Evolutionary conservation across 2,888 invertebrate species (phyloP), one percentile per base, ranked within the genome.

Genomic region (Hymenopus coronatus): DNA sequence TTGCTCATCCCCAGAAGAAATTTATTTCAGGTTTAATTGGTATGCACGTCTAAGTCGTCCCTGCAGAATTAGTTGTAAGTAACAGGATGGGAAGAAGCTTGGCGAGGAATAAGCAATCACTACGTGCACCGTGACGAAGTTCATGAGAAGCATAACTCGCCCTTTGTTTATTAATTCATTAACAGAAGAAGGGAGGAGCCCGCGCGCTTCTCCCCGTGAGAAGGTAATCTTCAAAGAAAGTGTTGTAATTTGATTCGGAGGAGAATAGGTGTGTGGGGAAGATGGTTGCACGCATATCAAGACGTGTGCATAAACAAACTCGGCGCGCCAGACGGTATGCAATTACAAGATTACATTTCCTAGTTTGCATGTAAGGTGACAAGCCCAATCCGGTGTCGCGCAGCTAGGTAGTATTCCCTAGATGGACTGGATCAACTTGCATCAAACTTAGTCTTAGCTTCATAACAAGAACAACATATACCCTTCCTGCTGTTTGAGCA

Each of bases 91-190:
- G 54, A 70, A 70, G 54, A 70, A 70, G 54, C 20, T 70, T 70
- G 54, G 54, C 14, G 54, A 70, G 54, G 54, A 70, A 70, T 70
- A 70, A 70, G 54, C 54, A 70, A 70, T 70, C 54, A 70, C 54
- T 70, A 20, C 54, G 20, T 20, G 20, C 25, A 15, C 54, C 20
- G 54, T 70, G 54, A 70, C 25, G 27, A 85, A 54, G 46, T 28
- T 30, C 88, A 88, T 33, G 88, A 88, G 88, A 40, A 40, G 88
- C 30, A 88, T 88, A 88, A 40, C 83, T 88, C 82, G 83, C 46
- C 88, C 88, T 88, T 88, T 88, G 88, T 88, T 88, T 88, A 88
- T 88, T 46, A 88, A 83, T 88, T 83, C 88, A 88, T 88, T 88
- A 88, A 81, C 46, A 82, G 28, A 81, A 87, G 87, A 82, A 87